Base-by-base conservation (phyloP, 2,113 vertebrate species). In the Erythrocercus mccallii region DNA sequence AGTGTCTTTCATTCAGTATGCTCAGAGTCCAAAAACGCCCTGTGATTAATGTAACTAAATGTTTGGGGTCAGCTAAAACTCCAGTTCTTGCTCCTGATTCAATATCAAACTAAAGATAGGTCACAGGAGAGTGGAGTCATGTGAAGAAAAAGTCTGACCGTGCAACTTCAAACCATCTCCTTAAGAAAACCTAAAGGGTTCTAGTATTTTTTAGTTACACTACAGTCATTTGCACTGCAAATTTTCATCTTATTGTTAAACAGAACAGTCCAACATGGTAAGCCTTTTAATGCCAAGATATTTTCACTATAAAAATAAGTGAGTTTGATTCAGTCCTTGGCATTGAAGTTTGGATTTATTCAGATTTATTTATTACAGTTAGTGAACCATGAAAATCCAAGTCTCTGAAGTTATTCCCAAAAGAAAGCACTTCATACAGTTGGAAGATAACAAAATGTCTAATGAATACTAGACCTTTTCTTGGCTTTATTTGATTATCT, bases 41-140 rank as follows among this genome's bases (percentile, higher is more conserved):
- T 93, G 98, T 99, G 99, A 99, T 99, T 99, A 99, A 99, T 99
- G 99, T 98, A 98, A 98, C 97, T 98, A 98, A 99, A 99, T 98
- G 98, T 98, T 98, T 98, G 96, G 97, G 98, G 99, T 99, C 98
- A 94, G 90, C 78, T n/a, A 91, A 97, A 97, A 92, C 96, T 96
- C 94, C 98, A 97, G 93, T 97, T 97, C 98, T 97, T 96, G 97
- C 97, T 97, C 98, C 97, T 98, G 96, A 81, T 94, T 97, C 96
- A 97, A 98, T 96, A 96, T 98, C 98, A 97, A 98, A 98, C 98
- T 98, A 98, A 99, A 98, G 98, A 98, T 97, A 98, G 99, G 99
- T 99, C 98, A 98, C 95, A 86, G 91, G 96, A 97, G 96, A 92
- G 91, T 92, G 97, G 98, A 99, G 97, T 99, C 98, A 98, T 97